Evolutionary conservation across 2,113 vertebrate genomes (phyloP).

Genomic region (Engraulis encrasicolus): DNA sequence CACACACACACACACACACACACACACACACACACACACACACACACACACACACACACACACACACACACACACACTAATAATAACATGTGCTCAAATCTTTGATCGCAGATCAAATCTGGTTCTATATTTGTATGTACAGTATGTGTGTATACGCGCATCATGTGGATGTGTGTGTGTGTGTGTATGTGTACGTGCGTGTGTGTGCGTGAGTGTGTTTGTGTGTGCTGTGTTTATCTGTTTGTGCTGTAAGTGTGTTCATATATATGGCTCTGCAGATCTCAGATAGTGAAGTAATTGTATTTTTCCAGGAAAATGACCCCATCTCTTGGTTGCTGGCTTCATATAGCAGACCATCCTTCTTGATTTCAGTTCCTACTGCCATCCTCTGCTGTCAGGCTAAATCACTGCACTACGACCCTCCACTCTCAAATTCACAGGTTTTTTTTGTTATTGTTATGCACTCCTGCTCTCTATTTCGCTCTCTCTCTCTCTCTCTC

Average conservation of each 20-base stretch:
- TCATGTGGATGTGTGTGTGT: no score
- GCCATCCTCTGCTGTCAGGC: not conserved
- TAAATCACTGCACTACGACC: no score
- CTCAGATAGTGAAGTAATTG: not conserved
- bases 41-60: no score
- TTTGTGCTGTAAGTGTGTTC: not conserved
- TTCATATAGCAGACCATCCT: not conserved
- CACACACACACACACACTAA: not conserved
- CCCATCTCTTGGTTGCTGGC: not conserved
- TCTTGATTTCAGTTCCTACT: not conserved
- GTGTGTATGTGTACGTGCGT: not conserved
- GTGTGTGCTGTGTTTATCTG: not conserved
- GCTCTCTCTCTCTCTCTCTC: no score
- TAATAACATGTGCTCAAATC: no score
- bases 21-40: not conserved
- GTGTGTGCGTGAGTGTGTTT: not conserved
- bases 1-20: not conserved
- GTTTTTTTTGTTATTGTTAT: not conserved
- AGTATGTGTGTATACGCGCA: no score
- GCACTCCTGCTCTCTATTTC: no score
- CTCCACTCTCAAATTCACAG: not conserved
- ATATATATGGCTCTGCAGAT: not conserved
- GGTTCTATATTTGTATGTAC: no score
- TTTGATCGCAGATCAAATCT: no score
- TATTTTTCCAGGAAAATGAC: conserved; percentile 13